Evolutionary conservation across 2,797 vertebrate species (phyloP), one percentile per base, ranked within the genome.

Genomic region (Bradypus variegatus): DNA sequence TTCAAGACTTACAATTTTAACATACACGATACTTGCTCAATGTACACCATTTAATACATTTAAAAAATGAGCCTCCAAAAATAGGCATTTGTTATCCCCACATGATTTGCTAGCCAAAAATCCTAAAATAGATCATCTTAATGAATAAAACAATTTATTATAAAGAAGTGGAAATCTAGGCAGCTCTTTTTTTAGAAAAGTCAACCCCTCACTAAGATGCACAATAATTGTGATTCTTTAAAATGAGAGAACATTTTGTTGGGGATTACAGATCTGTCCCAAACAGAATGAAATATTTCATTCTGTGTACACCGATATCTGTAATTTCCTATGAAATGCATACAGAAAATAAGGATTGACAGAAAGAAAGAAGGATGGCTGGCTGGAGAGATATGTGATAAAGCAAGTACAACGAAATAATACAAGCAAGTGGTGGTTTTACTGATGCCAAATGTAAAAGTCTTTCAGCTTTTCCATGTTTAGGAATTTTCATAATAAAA

Each of bases 41-140:
- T 80, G 58, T 48, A 72, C 58, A 87, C 27, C 58, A 23, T 75
- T 88, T 38, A 86, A 36, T 77, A 77, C 65, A 80, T 50, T 70
- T 76, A 48, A 8, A 91, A 83, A 83, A 27, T 29, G n/a, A 73
- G 31, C 53, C 55, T 89, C 41, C 19, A 87, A 38, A 91, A 93
- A 81, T 19, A 75, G 15, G 8, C 38, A 64, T 21, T 25, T 4
- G 60, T 86, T 60, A 88, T 72, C 12, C 89, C 31, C 3, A n/a
- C 1, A 83, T n/a, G 18, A 55, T 86, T 89, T 89, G 62, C 60
- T 82, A 79, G 11, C 88, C 18, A 88, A 86, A 93, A 93, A 92
- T 86, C 55, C 55, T 64, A 88, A 82, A 79, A 33, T 64, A 58
- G 3, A 89, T n/a, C 48, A 90, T 73, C 31, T 72, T 76, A 83